A percentile compares a stretch with the other conserved stretches of the same genome.
Evolutionary conservation across 2,113 vertebrate species (phyloP).

Genomic region (Melanostigma gelatinosum): DNA sequence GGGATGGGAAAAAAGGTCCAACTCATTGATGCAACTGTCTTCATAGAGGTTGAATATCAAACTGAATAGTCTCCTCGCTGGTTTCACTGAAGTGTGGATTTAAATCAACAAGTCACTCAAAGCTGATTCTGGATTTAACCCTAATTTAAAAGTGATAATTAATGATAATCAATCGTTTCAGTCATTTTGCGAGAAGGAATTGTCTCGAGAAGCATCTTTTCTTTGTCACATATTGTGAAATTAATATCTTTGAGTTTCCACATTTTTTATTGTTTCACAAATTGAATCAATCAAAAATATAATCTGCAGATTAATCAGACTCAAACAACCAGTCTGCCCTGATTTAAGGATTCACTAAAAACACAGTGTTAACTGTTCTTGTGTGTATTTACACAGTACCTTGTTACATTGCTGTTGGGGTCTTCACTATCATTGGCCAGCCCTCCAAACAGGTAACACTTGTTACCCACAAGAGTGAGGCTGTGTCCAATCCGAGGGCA

Average conservation of each 20-base stretch:
- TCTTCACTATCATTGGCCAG: constrained; percentile 94
- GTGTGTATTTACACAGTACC: constrained; percentile 77
- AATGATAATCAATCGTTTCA: neutral
- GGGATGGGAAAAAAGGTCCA: neutral
- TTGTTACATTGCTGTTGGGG: constrained; percentile 93
- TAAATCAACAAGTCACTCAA: neutral
- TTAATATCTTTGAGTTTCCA: neutral
- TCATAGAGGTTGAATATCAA: neutral
- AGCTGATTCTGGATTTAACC: neutral
- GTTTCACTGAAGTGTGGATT: neutral
- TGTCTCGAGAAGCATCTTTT: neutral
- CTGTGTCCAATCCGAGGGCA: constrained; percentile 94
- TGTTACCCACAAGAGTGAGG: constrained; percentile 90
- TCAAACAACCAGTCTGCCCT: neutral
- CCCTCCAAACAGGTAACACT: constrained; percentile 93
- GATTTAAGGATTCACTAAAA: neutral
- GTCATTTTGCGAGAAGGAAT: neutral
- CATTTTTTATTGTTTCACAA: neutral
- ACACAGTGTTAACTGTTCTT: neutral
- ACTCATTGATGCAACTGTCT: neutral
- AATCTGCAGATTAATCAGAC: neutral
- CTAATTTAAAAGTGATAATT: neutral
- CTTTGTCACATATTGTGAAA: neutral
- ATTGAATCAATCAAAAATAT: neutral
- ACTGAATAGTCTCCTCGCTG: too few species aligned